Evolutionary conservation across 1,140 invertebrate genomes (phyloP), one percentile per base, ranked within the genome.

Genomic region (Lasioglossum albipes): DNA sequence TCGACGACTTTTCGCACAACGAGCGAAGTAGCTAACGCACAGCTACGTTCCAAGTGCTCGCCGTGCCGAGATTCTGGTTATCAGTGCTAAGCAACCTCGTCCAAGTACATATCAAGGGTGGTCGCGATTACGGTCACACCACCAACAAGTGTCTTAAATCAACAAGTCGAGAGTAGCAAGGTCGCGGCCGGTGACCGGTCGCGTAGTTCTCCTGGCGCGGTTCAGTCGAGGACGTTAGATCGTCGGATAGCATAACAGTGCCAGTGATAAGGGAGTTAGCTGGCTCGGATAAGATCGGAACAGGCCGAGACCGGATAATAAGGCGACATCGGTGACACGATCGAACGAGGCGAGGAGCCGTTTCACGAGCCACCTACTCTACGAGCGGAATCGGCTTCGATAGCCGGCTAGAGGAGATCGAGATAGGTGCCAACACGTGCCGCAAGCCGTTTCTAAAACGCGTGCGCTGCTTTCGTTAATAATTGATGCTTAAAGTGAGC

Each of bases 71-170:
- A 20, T 54, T 54, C 52, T 6, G 18, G 5, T 20, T 16, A 20
- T 7, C 52, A 54, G 52, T 54, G 52, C 52, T n/a, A n/a, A 59
- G 57, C 9, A n/a, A 59, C 57, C 57, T 20, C 20, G 52, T 6
- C 20, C 59, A 42, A 71, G 27, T 41, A 59, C 62, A 49, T 79
- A 74, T 74, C 62, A 36, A 27, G 18, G 9, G 61, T 72, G 52
- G 49, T 59, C 49, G 20, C 68, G 78, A 79, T 75, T 80, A 86
- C 78, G 66, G 83, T 81, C 49, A 76, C 82, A 82, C 86, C 82
- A 82, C 86, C 86, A 87, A 87, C 86, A 87, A 87, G 86, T 87
- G 86, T 87, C 86, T 87, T 87, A 87, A 87, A 87, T 87, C 86
- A 87, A 87, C 85, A 87, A 87, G 86, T 87, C 76, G 52, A 70